Conservation (phyloP, 2,888 invertebrate species). For the Archips xylosteana region DNA sequence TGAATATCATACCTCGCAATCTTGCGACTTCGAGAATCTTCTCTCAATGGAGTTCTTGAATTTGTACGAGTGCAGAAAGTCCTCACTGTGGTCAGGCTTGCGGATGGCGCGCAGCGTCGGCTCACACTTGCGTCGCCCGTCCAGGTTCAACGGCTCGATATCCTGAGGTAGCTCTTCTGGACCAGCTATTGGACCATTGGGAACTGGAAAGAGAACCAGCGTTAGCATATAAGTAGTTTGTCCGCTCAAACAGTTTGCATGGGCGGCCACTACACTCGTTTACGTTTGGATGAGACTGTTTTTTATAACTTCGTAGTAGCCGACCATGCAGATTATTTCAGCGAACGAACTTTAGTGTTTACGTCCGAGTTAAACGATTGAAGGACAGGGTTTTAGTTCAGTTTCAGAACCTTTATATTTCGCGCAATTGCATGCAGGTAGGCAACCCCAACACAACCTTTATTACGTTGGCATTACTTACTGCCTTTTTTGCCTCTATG, state of each 20-base stretch:
- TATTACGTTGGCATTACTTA: too few species aligned
- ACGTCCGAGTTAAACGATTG: too few species aligned
- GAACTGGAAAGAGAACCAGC: constrained; percentile 47
- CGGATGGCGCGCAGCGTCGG: constrained; percentile 68
- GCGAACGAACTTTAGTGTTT: too few species aligned
- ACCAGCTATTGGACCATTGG: constrained; percentile 47
- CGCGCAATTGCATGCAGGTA: too few species aligned
- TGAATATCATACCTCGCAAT: constrained; percentile 64
- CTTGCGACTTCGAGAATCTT: constrained; percentile 89
- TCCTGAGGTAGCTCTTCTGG: constrained; percentile 47
- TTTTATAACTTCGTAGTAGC: too few species aligned
- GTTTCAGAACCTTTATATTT: too few species aligned
- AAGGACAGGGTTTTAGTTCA: too few species aligned
- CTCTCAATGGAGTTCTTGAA: constrained; percentile 98
- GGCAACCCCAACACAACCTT: too few species aligned
- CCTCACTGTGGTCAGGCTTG: constrained; percentile 79
- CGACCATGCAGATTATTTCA: too few species aligned
- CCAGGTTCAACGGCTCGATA: constrained; percentile 56
- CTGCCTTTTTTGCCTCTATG: too few species aligned
- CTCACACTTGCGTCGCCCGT: constrained; percentile 65
- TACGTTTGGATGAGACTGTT: too few species aligned
- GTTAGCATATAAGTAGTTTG: not conserved
- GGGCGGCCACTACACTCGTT: too few species aligned
- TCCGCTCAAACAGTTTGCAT: not conserved
- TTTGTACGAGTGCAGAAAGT: constrained; percentile 90